A percentile compares a stretch with the other conserved stretches of the same genome.
These are phyloP conservation scores for Illadopsis cleaveri DNA, from an alignment of 2,113 vertebrate genomes.

Conservation along the genomic window DNA sequence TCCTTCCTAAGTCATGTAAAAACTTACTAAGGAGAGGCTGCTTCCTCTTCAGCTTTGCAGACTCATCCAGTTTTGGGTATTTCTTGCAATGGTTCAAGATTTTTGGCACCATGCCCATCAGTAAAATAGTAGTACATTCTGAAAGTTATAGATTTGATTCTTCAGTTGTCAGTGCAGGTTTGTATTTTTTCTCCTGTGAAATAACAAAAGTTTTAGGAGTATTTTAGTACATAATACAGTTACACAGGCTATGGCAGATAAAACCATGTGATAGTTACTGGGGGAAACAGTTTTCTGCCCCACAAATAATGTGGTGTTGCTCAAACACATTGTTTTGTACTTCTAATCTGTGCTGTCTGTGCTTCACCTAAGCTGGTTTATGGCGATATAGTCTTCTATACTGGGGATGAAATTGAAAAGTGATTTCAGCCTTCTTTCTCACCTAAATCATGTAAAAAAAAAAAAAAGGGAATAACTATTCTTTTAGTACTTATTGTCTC, in stretches of 20 bases:
- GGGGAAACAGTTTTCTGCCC: not conserved
- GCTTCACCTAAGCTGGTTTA: not conserved
- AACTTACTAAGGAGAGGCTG: not conserved
- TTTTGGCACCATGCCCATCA: not conserved
- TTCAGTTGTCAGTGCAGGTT: not conserved
- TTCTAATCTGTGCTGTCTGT: not conserved
- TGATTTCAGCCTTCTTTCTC: not conserved
- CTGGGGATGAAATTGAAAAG: not conserved
- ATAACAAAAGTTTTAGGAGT: not conserved
- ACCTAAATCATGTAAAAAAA: rapidly evolving
- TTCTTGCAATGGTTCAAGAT: not conserved
- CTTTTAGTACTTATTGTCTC: not conserved
- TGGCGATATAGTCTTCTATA: not conserved
- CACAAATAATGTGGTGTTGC: not conserved
- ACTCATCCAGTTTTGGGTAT: not conserved
- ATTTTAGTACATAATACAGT: not conserved
- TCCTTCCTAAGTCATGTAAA: not conserved
- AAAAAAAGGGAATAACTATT: not conserved
- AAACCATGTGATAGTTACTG: not conserved
- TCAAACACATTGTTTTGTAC: not conserved
- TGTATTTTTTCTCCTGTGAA: not conserved
- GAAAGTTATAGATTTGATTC: not conserved
- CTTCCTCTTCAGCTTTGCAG: not conserved
- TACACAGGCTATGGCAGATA: not conserved
- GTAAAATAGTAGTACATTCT: not conserved